Base-by-base conservation (phyloP, 2,797 vertebrate genomes). In the Florisuga fusca region DNA sequence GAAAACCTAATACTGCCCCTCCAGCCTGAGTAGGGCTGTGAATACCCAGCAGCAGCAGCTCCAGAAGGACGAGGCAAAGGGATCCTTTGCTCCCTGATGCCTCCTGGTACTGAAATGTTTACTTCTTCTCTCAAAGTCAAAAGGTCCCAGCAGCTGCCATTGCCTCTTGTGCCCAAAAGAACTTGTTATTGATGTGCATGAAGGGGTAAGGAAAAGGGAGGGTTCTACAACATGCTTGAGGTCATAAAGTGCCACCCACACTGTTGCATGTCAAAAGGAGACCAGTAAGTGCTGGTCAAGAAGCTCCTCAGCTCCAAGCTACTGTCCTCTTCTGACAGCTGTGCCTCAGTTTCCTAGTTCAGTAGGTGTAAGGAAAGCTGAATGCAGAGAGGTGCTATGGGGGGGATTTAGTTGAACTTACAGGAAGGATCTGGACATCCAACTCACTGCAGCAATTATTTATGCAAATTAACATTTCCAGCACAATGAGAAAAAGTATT, bases 301-400 rank as follows among this genome's bases (percentile, higher is more conserved):
- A 16, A 83, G 45, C 34, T 69, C 21, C 69, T 72, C 50, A 38
- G 38, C 58, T 62, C 54, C 74, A 41, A 1, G 62, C 51, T 6
- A 1, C 36, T n/a, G 4, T 0, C 4, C 29, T 17, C 58, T 34
- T 20, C 59, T 11, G 41, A 26, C 9, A 41, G 61, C 58, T 0
- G 4, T 53, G 87, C 91, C 95, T 95, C 64, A 46, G 53, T 90
- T 92, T 93, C 93, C 81, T 1, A 0, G 4, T 48, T 69, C 46
- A 7, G 55, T 41, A 31, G 29, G 68, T 6, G 36, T 38, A 4
- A 38, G 73, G 50, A 62, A 55, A 48, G 34, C 61, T 33, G 29
- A 27, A 45, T 11, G 66, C 69, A 41, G n/a, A 5, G 1, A 2
- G 41, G 19, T 33, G 78, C 72, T 45, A 2, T 27, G 80, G 33